These are phyloP conservation scores for Stramonita haemastoma DNA, from an alignment of 2,888 invertebrate species.

Conservation along the genomic window DNA sequence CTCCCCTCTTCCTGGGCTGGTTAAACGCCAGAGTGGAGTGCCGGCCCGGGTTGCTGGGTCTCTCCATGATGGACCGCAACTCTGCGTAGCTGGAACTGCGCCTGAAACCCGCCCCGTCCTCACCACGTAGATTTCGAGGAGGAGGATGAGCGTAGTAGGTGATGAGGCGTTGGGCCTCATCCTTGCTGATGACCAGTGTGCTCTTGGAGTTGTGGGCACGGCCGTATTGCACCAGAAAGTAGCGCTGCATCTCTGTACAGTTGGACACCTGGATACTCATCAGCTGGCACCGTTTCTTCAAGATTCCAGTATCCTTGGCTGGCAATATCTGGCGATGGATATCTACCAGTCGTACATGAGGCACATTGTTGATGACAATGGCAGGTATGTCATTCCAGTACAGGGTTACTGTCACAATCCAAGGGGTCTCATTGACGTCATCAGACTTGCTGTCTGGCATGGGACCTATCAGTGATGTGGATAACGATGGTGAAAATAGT, in stretches of 20 bases:
- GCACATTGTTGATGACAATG: slow-evolving; percentile 72
- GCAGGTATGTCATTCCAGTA: slow-evolving; percentile 77
- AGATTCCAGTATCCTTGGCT: slow-evolving; percentile 77
- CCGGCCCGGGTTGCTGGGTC: neutral
- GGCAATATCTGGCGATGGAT: slow-evolving; percentile 77
- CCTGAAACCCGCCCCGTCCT: slow-evolving; percentile 31
- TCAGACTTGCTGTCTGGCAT: slow-evolving; percentile 43
- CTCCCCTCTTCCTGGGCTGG: slow-evolving; percentile 35
- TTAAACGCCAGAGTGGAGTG: slow-evolving; percentile 14
- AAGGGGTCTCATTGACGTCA: slow-evolving; percentile 62
- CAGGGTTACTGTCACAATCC: slow-evolving; percentile 75
- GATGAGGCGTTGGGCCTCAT: slow-evolving; percentile 72
- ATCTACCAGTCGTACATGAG: slow-evolving; percentile 75
- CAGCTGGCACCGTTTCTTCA: slow-evolving; percentile 76
- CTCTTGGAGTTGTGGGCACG: slow-evolving; percentile 76
- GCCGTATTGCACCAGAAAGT: slow-evolving; percentile 76
- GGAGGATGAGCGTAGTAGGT: slow-evolving; percentile 76
- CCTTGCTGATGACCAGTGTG: slow-evolving; percentile 74
- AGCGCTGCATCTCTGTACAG: slow-evolving; percentile 77
- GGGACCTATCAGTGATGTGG: neutral
- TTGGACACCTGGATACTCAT: slow-evolving; percentile 73
- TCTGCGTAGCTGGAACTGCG: slow-evolving; percentile 32
- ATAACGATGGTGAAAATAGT: neutral
- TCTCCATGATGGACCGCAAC: slow-evolving; percentile 32
- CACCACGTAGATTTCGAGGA: slow-evolving; percentile 53